Base-by-base conservation (phyloP, 2,888 invertebrate genomes). In the Hypomecis atomaria region DNA sequence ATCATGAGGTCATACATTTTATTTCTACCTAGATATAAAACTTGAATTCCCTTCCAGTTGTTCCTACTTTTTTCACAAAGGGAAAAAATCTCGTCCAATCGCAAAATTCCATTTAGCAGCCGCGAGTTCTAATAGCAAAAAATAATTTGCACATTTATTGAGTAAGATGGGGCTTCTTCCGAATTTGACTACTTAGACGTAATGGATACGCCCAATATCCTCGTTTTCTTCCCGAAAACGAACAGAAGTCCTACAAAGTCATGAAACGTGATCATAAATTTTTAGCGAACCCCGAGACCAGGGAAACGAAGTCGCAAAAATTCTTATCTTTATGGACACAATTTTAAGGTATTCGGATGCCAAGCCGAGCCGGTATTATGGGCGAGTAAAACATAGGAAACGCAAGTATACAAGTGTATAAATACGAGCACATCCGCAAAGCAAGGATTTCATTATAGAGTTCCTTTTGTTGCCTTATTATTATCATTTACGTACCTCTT, bases 301-400 rank as follows among this genome's bases (percentile, higher is more conserved):
- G 73, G 76, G 73, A 79, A 81, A 79, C 79, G 79, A 80, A 83
- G 80, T 83, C 82, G 74, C 80, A 83, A 84, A 81, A 82, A 82
- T 78, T 83, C 83, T 85, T 86, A 86, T 85, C 85, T 86, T 85
- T 85, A 86, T 80, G 78, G 78, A 78, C 81, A 79, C 80, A 78
- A 83, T 83, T 85, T 85, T 81, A 84, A 82, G 84, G 84, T 83
- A 81, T 83, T 81, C 82, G 74, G 81, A 81, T 80, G 73, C 69
- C 71, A 72, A 70, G 74, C 67, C 69, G 74, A 70, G 74, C 73
- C 73, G 71, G 76, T 76, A 77, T 60, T 50, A 64, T 53, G 38
- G 36, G 11, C 36, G 50, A 63, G 44, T 45, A 54, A 54, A 61
- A 64, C 60, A 58, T 65, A 61, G 53, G 48, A 58, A 43, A 38